Evolutionary conservation across 2,113 vertebrate genomes (phyloP), one percentile per base, ranked within the genome.

Genomic region (Saccopteryx leptura): DNA sequence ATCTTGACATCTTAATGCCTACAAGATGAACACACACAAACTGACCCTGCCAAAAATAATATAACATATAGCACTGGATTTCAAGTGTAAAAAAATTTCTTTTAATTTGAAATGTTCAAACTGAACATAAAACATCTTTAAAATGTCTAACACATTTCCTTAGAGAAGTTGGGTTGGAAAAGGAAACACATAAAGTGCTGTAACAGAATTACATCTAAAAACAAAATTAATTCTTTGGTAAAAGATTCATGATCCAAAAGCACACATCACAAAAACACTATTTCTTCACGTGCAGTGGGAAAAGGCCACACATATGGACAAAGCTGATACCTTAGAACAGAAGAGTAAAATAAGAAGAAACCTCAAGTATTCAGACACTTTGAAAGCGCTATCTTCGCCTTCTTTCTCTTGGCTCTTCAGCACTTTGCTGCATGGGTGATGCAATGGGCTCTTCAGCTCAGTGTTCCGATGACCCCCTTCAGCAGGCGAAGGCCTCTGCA

Each of bases 1-100:
- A 92, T 66, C 72, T 91, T 92, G 88, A 79, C 26, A 89, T 75
- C 56, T 39, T 83, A 88, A 92, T 95, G 78, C 48, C 76, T 21
- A 75, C 33, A 93, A 93, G n/a, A 86, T 63, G 75, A 95, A 84
- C 91, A 94, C 60, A 96, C 91, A 83, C 88, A 88, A 72, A 0
- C 5, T 68, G 93, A 94, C 89, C 48, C 46, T 87, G 79, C 79
- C 33, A 94, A 68, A 88, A 97, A 92, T 69, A 96, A 97, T 24
- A 95, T 94, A 92, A 84, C 28, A 90, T 5, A 79, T 0, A 66
- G 60, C 15, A 28, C 54, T 78, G 31, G 31, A 95, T 71, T 54
- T 63, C 65, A 90, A 81, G 65, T 24, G 69, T 85, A 92, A 84
- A 92, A 86, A 87, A 91, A 61, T 74, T 81, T n/a, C n/a, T n/a